A percentile compares a stretch with the other conserved stretches of the same genome.
These are phyloP conservation scores for Tamandua tetradactyla DNA, from an alignment of 2,797 vertebrate genomes.

Conservation along the genomic window DNA sequence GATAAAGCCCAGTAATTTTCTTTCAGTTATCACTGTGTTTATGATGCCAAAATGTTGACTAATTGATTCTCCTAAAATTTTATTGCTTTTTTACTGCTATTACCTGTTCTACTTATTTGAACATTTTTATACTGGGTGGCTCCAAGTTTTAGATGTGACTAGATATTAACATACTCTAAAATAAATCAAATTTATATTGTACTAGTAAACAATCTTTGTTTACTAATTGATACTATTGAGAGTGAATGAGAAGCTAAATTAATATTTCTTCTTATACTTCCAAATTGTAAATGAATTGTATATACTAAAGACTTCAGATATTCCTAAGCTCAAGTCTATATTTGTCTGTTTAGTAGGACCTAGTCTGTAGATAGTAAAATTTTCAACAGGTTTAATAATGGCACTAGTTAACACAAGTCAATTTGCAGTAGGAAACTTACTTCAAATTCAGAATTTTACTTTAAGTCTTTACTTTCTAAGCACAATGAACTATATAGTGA, in stretches of 20 bases:
- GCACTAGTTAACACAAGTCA: background rate
- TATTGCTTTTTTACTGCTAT: background rate
- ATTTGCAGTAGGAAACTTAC: background rate
- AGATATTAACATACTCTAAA: background rate
- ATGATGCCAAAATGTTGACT: background rate
- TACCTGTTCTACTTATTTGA: background rate
- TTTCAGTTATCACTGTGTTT: background rate
- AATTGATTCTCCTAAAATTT: background rate
- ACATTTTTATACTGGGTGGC: background rate
- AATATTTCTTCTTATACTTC: background rate
- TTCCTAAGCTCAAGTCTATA: background rate
- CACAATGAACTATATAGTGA: conserved; percentile 7
- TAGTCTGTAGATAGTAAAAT: background rate
- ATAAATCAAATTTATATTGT: background rate
- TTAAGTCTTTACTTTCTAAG: conserved; percentile 36
- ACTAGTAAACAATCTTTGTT: background rate
- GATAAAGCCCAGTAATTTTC: background rate
- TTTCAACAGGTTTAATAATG: background rate
- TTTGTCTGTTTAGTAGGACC: background rate
- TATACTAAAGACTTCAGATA: background rate
- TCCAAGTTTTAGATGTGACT: background rate
- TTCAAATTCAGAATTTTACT: background rate
- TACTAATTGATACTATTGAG: background rate
- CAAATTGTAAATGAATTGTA: background rate
- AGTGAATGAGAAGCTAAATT: background rate